Evolutionary conservation across 2,113 vertebrate species (phyloP).

Genomic region (Chelonoidis abingdonii): DNA sequence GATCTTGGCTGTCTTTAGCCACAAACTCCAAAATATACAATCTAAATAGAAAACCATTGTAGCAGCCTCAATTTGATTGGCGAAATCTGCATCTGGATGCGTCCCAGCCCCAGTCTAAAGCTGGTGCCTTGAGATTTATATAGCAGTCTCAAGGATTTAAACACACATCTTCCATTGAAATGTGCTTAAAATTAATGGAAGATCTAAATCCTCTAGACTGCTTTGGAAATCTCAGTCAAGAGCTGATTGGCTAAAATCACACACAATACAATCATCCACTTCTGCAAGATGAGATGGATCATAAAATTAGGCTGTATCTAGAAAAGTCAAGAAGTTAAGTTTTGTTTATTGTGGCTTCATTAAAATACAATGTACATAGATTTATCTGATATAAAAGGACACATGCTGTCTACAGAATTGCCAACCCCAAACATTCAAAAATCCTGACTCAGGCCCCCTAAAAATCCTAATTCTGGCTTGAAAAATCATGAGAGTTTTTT

Average conservation of each 20-base stretch:
- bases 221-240: not conserved
- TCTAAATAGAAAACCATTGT: too few relatives aligned
- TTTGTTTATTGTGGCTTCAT: not conserved
- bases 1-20: too few relatives aligned
- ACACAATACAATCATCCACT: not conserved
- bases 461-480: not conserved
- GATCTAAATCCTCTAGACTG: not conserved
- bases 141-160: too few relatives aligned
- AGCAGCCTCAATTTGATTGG: too few relatives aligned
- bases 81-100: too few relatives aligned
- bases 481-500: not conserved
- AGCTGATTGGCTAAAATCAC: not conserved
- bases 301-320: not conserved
- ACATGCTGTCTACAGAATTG: not conserved
- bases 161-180: not conserved
- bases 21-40: too few relatives aligned
- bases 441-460: not conserved
- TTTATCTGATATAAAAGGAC: not conserved
- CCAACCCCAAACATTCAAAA: not conserved
- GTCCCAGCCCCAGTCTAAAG: too few relatives aligned
- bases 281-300: not conserved
- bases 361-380: not conserved
- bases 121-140: too few relatives aligned
- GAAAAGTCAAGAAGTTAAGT: not conserved
- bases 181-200: not conserved